phyloP scores from a whole-genome alignment of 1,140 invertebrate species.

The Polypedilum vanderplanki region DNA sequence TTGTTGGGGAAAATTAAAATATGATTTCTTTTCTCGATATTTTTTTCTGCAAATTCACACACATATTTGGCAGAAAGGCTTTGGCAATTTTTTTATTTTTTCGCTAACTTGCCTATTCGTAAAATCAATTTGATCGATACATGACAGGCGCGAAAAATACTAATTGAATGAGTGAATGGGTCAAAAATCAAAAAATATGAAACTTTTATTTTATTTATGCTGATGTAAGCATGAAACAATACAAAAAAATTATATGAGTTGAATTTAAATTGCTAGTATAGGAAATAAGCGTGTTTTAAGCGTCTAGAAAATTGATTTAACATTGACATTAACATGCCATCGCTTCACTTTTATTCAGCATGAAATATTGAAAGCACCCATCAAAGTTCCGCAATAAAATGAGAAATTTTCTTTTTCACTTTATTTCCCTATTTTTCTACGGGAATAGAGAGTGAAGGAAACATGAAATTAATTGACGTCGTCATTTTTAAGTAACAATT shows the following conservation, averaged over 20 bases:
- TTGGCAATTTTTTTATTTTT: not conserved
- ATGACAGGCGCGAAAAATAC: slow-evolving; percentile 10
- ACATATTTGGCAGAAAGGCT: not conserved
- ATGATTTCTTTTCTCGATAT: not conserved
- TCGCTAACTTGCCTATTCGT: not conserved
- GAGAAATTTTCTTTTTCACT: no score
- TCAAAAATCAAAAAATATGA: not conserved
- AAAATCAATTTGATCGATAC: slow-evolving; percentile 9
- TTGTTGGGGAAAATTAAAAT: slow-evolving; percentile 13
- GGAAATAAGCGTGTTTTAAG: no score
- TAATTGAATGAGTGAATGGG: not conserved
- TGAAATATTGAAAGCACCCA: not conserved
- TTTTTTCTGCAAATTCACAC: not conserved
- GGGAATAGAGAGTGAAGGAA: no score
- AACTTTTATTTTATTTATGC: not conserved
- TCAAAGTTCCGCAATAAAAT: no score
- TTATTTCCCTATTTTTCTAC: no score
- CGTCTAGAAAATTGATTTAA: not conserved
- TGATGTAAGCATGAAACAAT: not conserved
- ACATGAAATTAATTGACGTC: not conserved
- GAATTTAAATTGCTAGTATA: no score
- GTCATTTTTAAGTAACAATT: not conserved
- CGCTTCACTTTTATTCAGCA: not conserved
- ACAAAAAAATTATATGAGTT: no score
- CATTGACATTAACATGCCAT: slow-evolving; percentile 11